Evolutionary conservation across 2,888 invertebrate species (phyloP).

Genomic region (Chrysotoxum bicinctum): DNA sequence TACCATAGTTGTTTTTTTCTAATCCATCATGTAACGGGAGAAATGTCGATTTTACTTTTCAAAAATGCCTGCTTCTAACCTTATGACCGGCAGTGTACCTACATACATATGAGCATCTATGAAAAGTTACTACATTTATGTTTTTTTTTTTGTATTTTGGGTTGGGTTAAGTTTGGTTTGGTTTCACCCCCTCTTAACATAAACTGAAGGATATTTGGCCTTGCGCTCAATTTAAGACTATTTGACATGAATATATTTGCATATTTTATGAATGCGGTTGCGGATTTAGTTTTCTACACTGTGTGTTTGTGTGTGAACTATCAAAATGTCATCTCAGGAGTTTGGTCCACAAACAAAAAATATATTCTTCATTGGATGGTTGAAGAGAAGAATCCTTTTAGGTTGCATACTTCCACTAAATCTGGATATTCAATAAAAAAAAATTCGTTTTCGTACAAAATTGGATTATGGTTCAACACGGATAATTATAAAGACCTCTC

Average conservation of each 20-base stretch:
- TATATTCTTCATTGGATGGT: neutral
- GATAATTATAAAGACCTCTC: neutral
- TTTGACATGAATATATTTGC: slow-evolving; percentile 70
- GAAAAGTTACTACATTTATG: slow-evolving; percentile 23
- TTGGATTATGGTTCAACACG: neutral
- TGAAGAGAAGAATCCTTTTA: neutral
- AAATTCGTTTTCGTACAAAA: neutral
- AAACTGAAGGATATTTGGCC: slow-evolving; percentile 37
- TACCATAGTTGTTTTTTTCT: too few species aligned
- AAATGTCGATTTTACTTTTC: too few species aligned
- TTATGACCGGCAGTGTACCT: too few species aligned
- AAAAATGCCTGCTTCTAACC: too few species aligned
- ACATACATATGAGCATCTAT: slow-evolving; percentile 4
- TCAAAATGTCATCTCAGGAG: slow-evolving; percentile 49
- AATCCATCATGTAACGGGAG: too few species aligned
- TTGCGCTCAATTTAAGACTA: slow-evolving; percentile 64
- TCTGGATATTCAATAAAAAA: neutral
- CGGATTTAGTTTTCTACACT: slow-evolving; percentile 23
- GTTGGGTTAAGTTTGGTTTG: neutral
- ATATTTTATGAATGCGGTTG: slow-evolving; percentile 61
- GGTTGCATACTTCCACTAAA: neutral
- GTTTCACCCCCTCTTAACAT: slow-evolving; percentile 14
- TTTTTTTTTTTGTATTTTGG: neutral
- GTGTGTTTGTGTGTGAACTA: slow-evolving; percentile 2
- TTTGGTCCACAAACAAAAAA: slow-evolving; percentile 35